phyloP scores from a whole-genome alignment of 64 coral and sea anemone species.

The Orbicella faveolata region DNA sequence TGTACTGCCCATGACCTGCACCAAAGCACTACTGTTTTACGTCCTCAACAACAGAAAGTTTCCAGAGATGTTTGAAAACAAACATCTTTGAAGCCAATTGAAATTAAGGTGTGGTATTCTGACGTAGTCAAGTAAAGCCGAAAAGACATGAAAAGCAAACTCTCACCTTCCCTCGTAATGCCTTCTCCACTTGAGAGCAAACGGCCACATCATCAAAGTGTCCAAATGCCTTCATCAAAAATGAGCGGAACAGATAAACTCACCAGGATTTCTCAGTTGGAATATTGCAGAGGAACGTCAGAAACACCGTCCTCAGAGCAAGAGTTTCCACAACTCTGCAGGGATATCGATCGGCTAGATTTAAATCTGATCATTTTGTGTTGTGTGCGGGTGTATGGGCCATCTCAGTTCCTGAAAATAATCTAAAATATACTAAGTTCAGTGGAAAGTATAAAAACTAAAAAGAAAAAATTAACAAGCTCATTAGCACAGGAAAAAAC shows the following conservation, averaged over 20 bases:
- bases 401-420: conserved; percentile 1
- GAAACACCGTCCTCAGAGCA: neutral
- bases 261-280: neutral
- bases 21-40: neutral
- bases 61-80: neutral
- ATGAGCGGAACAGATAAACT: neutral
- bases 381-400: neutral
- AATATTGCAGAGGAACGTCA: neutral
- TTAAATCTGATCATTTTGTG: too few relatives aligned
- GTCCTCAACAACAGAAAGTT: neutral
- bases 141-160: conserved; percentile 1
- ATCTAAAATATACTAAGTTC: neutral
- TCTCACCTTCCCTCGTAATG: neutral
- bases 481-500: neutral
- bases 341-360: neutral
- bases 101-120: neutral
- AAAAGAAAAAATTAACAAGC: neutral
- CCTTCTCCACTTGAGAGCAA: neutral
- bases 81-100: conserved; percentile 1
- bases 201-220: neutral
- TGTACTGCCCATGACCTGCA: neutral
- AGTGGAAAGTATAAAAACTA: neutral
- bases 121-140: neutral
- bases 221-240: neutral
- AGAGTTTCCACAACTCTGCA: conserved; percentile 1